Evolutionary conservation across 2,797 vertebrate species (phyloP).

Genomic region (Gallinago nigripennis): DNA sequence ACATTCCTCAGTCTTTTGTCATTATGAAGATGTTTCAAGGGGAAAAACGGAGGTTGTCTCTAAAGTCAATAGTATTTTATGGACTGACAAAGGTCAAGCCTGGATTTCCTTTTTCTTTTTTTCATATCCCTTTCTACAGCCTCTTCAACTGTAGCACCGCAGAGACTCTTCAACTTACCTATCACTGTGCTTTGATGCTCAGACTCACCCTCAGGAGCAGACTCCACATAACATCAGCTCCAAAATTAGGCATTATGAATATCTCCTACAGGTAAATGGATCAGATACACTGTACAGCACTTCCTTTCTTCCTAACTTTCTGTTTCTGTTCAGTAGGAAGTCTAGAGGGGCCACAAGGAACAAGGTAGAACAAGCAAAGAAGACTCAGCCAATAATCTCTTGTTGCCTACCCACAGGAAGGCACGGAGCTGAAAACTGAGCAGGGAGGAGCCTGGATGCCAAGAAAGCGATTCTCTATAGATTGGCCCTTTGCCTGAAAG

Average conservation of each 20-base stretch:
- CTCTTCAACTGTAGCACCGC: not conserved
- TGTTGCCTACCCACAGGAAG: slow-evolving; percentile 19
- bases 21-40: not conserved
- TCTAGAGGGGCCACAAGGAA: not conserved
- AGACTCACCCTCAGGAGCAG: not conserved
- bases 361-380: not conserved
- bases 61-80: not conserved
- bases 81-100: not conserved
- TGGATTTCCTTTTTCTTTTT: not conserved
- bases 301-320: not conserved
- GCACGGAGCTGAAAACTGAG: slow-evolving; percentile 24
- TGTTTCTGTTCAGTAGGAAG: not conserved
- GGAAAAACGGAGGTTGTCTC: not conserved
- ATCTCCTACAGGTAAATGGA: not conserved
- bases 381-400: not conserved
- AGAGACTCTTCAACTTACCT: not conserved
- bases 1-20: not conserved
- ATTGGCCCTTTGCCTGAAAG: slow-evolving; percentile 65
- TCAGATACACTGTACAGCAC: not conserved
- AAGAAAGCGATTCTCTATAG: slow-evolving; percentile 36
- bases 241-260: not conserved
- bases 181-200: not conserved
- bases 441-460: slow-evolving; percentile 42
- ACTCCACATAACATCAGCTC: not conserved
- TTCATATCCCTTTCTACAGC: not conserved